Conservation (phyloP, 2,113 vertebrate genomes). For the Lagenorhynchus albirostris region DNA sequence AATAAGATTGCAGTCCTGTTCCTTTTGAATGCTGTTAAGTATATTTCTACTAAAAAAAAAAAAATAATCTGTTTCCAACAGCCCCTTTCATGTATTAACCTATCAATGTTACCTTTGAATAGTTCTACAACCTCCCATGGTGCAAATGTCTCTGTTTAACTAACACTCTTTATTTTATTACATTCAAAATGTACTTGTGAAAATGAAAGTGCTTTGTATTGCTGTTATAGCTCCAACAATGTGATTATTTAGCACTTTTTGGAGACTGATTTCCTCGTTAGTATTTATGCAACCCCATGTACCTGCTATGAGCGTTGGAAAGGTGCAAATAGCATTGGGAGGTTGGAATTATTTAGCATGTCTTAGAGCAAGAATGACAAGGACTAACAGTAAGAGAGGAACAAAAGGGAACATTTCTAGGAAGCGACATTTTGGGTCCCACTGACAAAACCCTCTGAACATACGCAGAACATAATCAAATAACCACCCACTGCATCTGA, state of each 20-base stretch:
- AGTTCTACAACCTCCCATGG: conserved; percentile 75
- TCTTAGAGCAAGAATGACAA: conserved; percentile 42
- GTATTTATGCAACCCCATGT: conserved; percentile 67
- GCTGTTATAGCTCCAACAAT: conserved; percentile 76
- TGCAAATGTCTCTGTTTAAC: conserved; percentile 84
- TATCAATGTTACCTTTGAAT: conserved; percentile 72
- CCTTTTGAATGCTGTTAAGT: conserved; percentile 51
- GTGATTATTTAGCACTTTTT: conserved; percentile 81
- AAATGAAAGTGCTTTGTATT: conserved; percentile 80
- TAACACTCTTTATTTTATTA: conserved; percentile 82
- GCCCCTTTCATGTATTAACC: conserved; percentile 68
- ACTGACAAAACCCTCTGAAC: conserved; percentile 61
- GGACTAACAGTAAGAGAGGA: conserved; percentile 6
- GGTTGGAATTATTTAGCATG: conserved; percentile 72
- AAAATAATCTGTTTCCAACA: conserved; percentile 50
- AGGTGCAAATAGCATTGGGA: conserved; percentile 59
- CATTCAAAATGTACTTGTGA: conserved; percentile 83
- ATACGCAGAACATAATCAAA: conserved; percentile 46
- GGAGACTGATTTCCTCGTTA: conserved; percentile 69
- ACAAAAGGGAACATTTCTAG: not conserved
- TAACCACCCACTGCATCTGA: conserved; percentile 2
- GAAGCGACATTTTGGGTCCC: conserved; percentile 49
- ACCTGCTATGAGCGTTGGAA: conserved; percentile 56
- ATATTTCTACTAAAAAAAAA: conserved; percentile 69
- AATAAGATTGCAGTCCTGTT: conserved; percentile 31